Evolutionary conservation across 2,888 invertebrate genomes (phyloP).

Genomic region (Apeira syringaria): DNA sequence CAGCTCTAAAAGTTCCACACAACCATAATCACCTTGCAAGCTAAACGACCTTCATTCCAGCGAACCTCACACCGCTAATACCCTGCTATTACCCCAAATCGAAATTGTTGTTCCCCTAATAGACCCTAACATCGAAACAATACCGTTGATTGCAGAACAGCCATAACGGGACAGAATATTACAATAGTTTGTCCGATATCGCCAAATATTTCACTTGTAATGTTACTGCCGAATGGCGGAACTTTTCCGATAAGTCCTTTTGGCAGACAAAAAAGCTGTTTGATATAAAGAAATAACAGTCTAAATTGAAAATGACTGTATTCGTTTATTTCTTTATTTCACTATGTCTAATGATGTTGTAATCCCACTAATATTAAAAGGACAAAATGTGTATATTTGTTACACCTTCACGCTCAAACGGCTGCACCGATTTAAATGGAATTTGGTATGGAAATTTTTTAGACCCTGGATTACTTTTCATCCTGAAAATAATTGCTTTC

Average conservation of each 20-base stretch:
- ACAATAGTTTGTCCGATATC: conserved; percentile 28
- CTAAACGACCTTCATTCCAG: conserved; percentile 19
- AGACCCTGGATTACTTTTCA: no score
- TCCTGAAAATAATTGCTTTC: no score
- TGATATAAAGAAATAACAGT: no score
- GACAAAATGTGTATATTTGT: no score
- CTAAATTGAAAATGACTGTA: no score
- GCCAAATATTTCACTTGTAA: conserved; percentile 26
- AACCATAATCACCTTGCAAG: conserved; percentile 8
- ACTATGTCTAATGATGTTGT: no score
- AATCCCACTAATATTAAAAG: no score
- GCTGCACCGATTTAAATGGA: no score
- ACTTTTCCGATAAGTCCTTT: conserved; percentile 61
- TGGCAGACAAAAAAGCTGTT: conserved; percentile 31
- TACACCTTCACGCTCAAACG: no score
- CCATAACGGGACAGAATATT: conserved; percentile 25
- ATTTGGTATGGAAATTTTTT: no score
- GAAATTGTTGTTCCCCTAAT: conserved; percentile 31
- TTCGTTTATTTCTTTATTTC: no score
- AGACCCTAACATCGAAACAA: conserved; percentile 31
- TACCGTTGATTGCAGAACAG: conserved; percentile 27
- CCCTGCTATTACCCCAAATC: conserved; percentile 28
- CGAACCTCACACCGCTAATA: conserved; percentile 26
- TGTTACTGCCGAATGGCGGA: conserved; percentile 36
- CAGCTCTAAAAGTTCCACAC: neutral